A percentile compares a stretch with the other conserved stretches of the same genome.
Conservation (phyloP, 2,797 vertebrate species). For the Schizopygopsis pylzovi region DNA sequence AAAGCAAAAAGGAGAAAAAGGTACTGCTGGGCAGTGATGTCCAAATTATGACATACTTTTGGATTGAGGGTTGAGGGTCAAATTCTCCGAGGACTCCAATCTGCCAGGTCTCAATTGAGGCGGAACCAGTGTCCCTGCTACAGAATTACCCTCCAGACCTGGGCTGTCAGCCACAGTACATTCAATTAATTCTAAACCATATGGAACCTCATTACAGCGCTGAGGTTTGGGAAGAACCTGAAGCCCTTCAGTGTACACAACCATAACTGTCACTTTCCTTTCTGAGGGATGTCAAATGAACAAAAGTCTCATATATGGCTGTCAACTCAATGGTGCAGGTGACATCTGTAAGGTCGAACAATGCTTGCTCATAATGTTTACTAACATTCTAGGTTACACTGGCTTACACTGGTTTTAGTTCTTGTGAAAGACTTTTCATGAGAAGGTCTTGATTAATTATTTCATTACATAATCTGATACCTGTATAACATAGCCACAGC, state of each 20-base stretch:
- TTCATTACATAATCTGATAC: background rate
- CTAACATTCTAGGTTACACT: background rate
- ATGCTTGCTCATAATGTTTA: constrained; percentile 23
- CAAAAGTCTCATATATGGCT: constrained; percentile 27
- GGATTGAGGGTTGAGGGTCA: constrained; percentile 56
- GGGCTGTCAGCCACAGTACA: constrained; percentile 58
- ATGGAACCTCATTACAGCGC: constrained; percentile 59
- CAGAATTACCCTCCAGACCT: constrained; percentile 57
- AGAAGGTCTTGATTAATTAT: background rate
- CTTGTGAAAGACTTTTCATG: constrained; percentile 2
- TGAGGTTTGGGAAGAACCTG: constrained; percentile 53
- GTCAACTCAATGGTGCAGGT: constrained; percentile 40
- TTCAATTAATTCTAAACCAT: constrained; percentile 60
- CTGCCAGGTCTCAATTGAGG: constrained; percentile 61
- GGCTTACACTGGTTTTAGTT: background rate
- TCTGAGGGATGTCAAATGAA: constrained; percentile 47
- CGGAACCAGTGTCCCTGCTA: constrained; percentile 57
- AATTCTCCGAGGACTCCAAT: constrained; percentile 46
- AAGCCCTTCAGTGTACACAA: constrained; percentile 50
- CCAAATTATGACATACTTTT: constrained; percentile 63
- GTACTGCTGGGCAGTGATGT: constrained; percentile 41
- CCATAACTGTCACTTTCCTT: constrained; percentile 40
- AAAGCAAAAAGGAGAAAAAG: constrained; percentile 28
- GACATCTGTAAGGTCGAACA: constrained; percentile 39
- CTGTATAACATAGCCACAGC: background rate